Conservation (phyloP, 2,797 vertebrate genomes). For the Syngnathus rostellatus region DNA sequence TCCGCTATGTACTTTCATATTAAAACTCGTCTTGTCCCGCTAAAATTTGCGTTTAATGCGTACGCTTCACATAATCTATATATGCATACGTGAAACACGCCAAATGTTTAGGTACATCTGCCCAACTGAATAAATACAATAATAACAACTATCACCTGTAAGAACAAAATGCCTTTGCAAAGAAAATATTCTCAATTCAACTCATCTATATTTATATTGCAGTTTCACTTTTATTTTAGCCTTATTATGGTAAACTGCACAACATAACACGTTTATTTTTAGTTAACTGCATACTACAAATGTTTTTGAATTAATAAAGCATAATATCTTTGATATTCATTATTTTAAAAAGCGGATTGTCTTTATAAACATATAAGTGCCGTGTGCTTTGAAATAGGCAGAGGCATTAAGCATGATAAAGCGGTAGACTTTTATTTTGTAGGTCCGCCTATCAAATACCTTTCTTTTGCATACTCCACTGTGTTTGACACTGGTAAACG, state of each 20-base stretch:
- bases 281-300: not conserved
- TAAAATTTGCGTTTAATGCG: not conserved
- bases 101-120: not conserved
- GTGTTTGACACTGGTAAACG: slow-evolving; percentile 1
- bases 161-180: not conserved
- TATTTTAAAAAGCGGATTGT: not conserved
- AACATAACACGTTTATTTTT: not conserved
- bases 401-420: not conserved
- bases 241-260: not conserved
- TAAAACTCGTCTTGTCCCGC: slow-evolving; percentile 7
- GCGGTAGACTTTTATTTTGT: slow-evolving; percentile 28
- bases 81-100: not conserved
- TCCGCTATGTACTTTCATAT: slow-evolving; percentile 37
- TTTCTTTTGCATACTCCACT: not conserved
- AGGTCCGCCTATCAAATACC: rapidly evolving
- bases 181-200: not conserved
- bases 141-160: not conserved
- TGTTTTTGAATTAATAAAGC: not conserved
- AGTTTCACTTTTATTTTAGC: no score
- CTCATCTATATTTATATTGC: no score
- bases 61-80: no score
- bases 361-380: no score
- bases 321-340: not conserved
- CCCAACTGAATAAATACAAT: not conserved
- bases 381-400: not conserved